Percentiles rank a stretch among this genome's conserved stretches.
Conservation (phyloP, 2,113 vertebrate genomes). For the Centrocercus urophasianus region DNA sequence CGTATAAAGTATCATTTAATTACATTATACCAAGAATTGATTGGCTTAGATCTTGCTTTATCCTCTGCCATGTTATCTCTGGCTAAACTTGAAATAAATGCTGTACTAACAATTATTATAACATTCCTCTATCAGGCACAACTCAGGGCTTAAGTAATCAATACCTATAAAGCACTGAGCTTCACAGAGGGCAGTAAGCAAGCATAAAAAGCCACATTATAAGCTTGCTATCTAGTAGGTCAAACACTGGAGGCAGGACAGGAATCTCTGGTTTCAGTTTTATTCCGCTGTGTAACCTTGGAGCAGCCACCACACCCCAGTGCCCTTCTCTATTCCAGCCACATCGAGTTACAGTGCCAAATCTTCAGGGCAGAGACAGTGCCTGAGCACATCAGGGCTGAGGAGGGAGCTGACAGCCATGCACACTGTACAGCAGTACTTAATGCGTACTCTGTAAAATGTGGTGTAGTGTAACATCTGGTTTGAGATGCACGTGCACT, state of each 20-base stretch:
- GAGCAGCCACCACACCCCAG: not conserved
- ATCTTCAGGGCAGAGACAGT: not conserved
- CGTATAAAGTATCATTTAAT: slow-evolving; percentile 14
- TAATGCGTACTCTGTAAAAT: not conserved
- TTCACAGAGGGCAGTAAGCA: not conserved
- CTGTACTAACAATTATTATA: not conserved
- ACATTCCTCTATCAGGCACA: not conserved
- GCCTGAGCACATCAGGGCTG: not conserved
- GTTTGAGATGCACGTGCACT: not conserved
- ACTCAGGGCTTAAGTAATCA: not conserved
- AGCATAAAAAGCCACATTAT: not conserved
- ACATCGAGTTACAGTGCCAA: not conserved
- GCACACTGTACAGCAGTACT: not conserved
- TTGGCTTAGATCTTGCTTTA: not conserved
- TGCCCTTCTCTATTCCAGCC: not conserved
- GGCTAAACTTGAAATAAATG: not conserved
- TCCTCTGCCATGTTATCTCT: not conserved
- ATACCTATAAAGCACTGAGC: not conserved
- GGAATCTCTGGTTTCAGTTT: not conserved
- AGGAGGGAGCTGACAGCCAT: accelerated
- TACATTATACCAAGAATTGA: not conserved
- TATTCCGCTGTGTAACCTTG: accelerated
- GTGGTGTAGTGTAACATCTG: not conserved
- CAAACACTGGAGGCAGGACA: not conserved
- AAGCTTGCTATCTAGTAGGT: not conserved